Base-by-base conservation (phyloP, 1,140 invertebrate species). In the Thaumetopoea pityocampa region DNA sequence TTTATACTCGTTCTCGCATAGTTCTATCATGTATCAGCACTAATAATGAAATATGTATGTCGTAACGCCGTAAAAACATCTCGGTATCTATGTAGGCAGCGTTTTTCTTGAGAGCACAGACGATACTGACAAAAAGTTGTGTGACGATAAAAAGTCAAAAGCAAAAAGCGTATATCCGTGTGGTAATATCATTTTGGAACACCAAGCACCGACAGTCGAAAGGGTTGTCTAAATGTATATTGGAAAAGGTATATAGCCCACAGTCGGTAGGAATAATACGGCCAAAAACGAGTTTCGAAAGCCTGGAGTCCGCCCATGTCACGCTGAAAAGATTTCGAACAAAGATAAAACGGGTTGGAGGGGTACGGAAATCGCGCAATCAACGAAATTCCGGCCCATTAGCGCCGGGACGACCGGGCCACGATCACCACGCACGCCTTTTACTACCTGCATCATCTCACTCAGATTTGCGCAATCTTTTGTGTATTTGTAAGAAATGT, bases 31-130 rank as follows among this genome's bases (percentile, higher is more conserved):
- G 29, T 51, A 45, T 36, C 34, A 36, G 23, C 22, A 1, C 9
- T 26, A 26, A 23, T 36, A 36, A 36, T 26, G 34, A 52, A 57
- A 57, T 57, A 57, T 57, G 49, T 45, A 55, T 50, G 22, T 32
- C 32, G 18, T 33, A 16, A 42, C 14, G 28, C 15, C 29, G 22
- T 23, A 24, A 42, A 18, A 32, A 42, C 9, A 26, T n/a, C n/a
- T n/a, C 8, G 22, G 19, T 10, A 32, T 8, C 12, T 27, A 32
- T 17, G 6, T n/a, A n/a, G n/a, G n/a, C n/a, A n/a, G 14, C 11
- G 12, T 22, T 15, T 16, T 41, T 42, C 38, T 32, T 17, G 9
- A 19, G 24, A 42, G 26, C 22, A 16, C 34, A 8, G 20, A 36
- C 23, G 18, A 36, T 24, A 35, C 9, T 26, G 22, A 36, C 27